Percentiles rank a stretch among this genome's conserved stretches.
Conservation (phyloP, 2,113 vertebrate species). For the Puma concolor region DNA sequence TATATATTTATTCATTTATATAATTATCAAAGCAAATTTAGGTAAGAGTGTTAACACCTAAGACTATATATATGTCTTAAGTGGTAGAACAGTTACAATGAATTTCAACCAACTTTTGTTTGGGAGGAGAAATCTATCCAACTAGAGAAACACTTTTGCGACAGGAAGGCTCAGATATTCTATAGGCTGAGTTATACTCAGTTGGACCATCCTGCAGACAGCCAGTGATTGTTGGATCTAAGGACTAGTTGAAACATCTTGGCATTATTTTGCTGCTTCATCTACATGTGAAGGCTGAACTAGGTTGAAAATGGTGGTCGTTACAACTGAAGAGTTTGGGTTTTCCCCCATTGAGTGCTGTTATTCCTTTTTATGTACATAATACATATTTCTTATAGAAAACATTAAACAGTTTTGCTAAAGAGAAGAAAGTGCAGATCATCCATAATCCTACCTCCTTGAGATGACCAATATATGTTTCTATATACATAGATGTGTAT, state of each 20-base stretch:
- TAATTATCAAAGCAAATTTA: constrained; percentile 7
- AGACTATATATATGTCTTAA: background rate
- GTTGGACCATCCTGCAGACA: background rate
- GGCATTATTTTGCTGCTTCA: background rate
- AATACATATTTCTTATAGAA: background rate
- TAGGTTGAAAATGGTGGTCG: background rate
- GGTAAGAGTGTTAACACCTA: background rate
- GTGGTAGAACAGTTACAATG: background rate
- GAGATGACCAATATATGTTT: background rate
- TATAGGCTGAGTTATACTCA: background rate
- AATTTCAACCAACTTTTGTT: background rate
- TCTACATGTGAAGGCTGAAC: background rate
- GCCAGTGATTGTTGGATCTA: background rate
- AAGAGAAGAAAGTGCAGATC: background rate
- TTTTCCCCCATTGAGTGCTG: background rate
- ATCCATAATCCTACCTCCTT: background rate
- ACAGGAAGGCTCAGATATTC: background rate
- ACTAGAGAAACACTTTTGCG: background rate
- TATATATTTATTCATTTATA: background rate
- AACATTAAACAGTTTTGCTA: background rate
- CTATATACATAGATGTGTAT: background rate
- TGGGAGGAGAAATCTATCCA: background rate
- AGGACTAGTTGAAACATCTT: background rate
- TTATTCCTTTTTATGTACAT: background rate
- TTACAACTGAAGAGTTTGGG: background rate